Evolutionary conservation across 2,888 invertebrate genomes (phyloP).

Genomic region (Oxytorus armatus): DNA sequence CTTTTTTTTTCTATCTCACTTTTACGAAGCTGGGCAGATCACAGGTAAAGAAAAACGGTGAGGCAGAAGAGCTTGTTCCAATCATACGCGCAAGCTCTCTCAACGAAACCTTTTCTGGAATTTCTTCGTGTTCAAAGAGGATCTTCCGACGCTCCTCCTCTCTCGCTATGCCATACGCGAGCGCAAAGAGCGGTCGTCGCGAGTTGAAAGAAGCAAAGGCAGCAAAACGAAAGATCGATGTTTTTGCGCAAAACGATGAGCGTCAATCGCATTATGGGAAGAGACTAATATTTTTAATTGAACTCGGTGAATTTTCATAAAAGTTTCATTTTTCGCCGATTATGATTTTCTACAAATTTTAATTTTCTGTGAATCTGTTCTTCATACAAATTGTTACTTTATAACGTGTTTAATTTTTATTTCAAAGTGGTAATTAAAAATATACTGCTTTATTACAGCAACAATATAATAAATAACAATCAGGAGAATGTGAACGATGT

Average conservation of each 20-base stretch:
- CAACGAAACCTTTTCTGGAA: slow-evolving; percentile 43
- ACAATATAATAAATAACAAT: too few species aligned
- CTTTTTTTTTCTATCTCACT: slow-evolving; percentile 25
- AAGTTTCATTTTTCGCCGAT: not conserved
- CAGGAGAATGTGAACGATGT: too few species aligned
- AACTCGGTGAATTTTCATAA: not conserved
- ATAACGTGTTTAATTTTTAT: too few species aligned
- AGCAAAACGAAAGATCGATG: not conserved
- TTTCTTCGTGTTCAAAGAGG: slow-evolving; percentile 57
- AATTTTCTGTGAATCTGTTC: too few species aligned
- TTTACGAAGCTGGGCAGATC: slow-evolving; percentile 19
- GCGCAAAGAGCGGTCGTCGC: slow-evolving; percentile 5
- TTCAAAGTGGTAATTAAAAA: too few species aligned
- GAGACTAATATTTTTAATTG: not conserved
- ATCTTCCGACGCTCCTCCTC: slow-evolving; percentile 4
- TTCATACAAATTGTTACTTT: too few species aligned
- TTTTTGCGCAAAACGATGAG: not conserved
- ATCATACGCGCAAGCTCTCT: slow-evolving; percentile 48
- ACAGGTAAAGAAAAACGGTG: slow-evolving; percentile 26
- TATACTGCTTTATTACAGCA: too few species aligned
- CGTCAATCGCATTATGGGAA: not conserved
- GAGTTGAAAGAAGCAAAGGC: not conserved
- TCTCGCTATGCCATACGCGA: not conserved
- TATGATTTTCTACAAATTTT: not conserved
- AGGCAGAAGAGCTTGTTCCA: slow-evolving; percentile 33